These are phyloP conservation scores for Corythornis vintsioides DNA, from an alignment of 2,113 vertebrate species.

Conservation along the genomic window DNA sequence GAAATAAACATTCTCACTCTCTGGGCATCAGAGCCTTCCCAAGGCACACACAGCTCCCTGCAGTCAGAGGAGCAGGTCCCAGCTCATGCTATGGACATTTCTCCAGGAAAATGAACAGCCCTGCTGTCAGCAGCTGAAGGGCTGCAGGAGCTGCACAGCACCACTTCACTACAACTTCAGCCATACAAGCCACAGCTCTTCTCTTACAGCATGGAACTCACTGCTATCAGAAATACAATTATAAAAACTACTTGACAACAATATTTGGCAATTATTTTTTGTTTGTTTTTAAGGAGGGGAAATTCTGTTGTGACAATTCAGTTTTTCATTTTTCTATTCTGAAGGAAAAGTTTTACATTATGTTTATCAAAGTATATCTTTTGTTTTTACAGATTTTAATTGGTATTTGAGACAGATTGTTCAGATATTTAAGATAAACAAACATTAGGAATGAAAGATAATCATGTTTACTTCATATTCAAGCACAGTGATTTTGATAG, in stretches of 20 bases:
- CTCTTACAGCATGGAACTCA: neutral
- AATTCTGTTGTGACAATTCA: neutral
- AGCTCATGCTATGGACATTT: neutral
- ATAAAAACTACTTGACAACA: neutral
- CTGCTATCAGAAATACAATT: neutral
- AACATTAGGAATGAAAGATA: neutral
- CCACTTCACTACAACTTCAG: neutral
- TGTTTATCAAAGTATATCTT: neutral
- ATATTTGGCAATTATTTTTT: neutral
- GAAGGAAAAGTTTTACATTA: neutral
- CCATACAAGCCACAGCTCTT: neutral
- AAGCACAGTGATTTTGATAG: neutral
- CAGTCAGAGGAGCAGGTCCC: neutral
- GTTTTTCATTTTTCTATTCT: neutral
- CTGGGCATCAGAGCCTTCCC: neutral
- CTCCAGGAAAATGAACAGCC: neutral
- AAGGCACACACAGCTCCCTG: neutral
- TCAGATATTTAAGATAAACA: neutral
- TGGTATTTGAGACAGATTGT: neutral
- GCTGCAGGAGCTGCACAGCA: neutral
- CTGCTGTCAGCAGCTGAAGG: neutral
- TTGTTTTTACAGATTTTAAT: neutral
- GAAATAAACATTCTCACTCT: neutral
- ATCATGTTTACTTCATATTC: neutral
- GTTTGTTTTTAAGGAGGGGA: neutral